These are phyloP conservation scores for Blastomussa wellsi DNA, from an alignment of 92 coral and sea anemone species.

Conservation along the genomic window DNA sequence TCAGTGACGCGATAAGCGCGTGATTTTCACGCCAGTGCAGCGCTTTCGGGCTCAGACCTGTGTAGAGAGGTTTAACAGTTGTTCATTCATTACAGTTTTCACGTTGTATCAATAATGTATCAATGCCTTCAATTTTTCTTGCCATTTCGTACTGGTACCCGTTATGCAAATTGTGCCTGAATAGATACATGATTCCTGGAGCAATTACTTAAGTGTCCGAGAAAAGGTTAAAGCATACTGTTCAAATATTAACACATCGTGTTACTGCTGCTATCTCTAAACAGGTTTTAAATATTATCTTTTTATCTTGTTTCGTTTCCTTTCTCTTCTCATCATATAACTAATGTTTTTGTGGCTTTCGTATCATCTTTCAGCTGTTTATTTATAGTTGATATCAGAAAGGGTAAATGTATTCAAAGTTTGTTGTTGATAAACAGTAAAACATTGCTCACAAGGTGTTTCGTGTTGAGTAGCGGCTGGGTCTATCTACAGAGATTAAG, in stretches of 20 bases:
- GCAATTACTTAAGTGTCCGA: not conserved
- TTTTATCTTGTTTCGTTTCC: not conserved
- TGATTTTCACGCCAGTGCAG: slow-evolving; percentile 1
- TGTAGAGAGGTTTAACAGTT: not conserved
- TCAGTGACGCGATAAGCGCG: slow-evolving; percentile 12
- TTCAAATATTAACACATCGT: slow-evolving; percentile 40
- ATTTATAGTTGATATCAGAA: not conserved
- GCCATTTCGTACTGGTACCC: slow-evolving; percentile 27
- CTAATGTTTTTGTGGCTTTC: not conserved
- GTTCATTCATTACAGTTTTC: not conserved
- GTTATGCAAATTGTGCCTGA: slow-evolving; percentile 13
- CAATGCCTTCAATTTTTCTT: not conserved
- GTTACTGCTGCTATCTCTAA: not conserved
- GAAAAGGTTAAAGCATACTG: not conserved
- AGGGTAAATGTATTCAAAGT: not conserved
- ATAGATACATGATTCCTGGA: not conserved
- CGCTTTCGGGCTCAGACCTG: slow-evolving; percentile 1
- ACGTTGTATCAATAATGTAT: slow-evolving; percentile 44
- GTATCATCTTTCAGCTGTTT: not conserved
- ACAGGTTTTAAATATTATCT: not conserved
- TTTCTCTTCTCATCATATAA: not conserved
- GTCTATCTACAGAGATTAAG: too few relatives aligned
- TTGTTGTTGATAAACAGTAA: slow-evolving; percentile 9
- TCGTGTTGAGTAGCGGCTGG: too few relatives aligned
- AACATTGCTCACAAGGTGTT: not conserved